These are phyloP conservation scores for Phyllostomus discolor DNA, from an alignment of 2,113 vertebrate species.

Conservation along the genomic window DNA sequence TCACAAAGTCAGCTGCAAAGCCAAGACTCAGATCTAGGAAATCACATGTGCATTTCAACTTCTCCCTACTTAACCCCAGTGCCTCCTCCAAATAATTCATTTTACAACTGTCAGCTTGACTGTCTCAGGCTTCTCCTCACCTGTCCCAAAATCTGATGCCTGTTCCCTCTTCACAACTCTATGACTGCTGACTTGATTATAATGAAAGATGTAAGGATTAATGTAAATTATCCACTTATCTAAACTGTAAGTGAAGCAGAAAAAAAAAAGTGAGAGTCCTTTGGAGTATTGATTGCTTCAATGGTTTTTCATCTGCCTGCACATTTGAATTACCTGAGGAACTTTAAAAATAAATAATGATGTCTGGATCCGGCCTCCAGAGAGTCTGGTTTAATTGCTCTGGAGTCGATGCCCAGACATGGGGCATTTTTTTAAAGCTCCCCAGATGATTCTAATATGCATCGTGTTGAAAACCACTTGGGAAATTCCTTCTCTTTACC, in stretches of 20 bases:
- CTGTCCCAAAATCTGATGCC: background rate
- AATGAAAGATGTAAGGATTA: background rate
- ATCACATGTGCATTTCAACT: background rate
- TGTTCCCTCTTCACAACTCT: background rate
- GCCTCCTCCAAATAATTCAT: background rate
- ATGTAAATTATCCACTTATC: background rate
- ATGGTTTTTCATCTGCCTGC: background rate
- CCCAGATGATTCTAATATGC: background rate
- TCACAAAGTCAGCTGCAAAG: background rate
- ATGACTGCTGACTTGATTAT: background rate
- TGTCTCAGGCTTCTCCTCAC: background rate
- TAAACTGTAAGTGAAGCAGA: background rate
- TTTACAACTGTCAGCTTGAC: background rate
- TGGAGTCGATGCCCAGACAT: background rate
- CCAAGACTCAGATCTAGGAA: constrained; percentile 12
- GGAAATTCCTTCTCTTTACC: background rate
- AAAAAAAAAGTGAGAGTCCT: background rate
- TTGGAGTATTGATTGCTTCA: constrained; percentile 1
- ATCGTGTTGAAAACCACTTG: background rate
- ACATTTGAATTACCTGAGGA: constrained; percentile 33
- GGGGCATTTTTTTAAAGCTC: background rate
- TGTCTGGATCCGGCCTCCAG: background rate
- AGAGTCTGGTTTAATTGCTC: constrained; percentile 17
- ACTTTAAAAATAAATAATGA: constrained; percentile 36
- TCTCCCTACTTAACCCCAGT: background rate